phyloP scores from a whole-genome alignment of 2,888 invertebrate species.

The Ernsta delagoae region DNA sequence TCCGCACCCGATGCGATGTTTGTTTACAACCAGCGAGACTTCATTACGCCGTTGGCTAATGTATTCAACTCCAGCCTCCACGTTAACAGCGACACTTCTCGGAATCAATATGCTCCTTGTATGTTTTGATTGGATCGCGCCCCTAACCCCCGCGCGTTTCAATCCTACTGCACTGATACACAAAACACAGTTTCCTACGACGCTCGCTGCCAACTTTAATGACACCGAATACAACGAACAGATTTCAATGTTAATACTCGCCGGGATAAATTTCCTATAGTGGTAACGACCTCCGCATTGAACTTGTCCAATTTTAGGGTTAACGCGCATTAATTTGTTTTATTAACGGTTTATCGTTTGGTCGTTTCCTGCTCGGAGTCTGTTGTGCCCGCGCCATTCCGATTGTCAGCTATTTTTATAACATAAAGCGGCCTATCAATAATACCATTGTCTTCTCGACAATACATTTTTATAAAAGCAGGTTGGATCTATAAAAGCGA shows the following conservation, averaged over 20 bases:
- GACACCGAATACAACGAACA: constrained; percentile 82
- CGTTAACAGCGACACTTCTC: constrained; percentile 85
- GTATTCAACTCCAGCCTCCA: constrained; percentile 85
- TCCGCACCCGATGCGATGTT: constrained; percentile 60
- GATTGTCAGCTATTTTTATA: constrained; percentile 58
- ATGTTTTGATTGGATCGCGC: constrained; percentile 83
- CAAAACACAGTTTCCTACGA: constrained; percentile 67
- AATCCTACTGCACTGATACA: constrained; percentile 58
- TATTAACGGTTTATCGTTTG: constrained; percentile 79
- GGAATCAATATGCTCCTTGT: constrained; percentile 85
- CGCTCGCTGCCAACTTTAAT: constrained; percentile 66
- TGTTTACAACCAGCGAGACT: constrained; percentile 85
- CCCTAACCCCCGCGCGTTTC: constrained; percentile 56
- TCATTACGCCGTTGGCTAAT: constrained; percentile 85
- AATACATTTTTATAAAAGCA: constrained; percentile 38
- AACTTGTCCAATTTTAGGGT: constrained; percentile 85
- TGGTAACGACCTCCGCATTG: constrained; percentile 83
- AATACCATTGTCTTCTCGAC: constrained; percentile 32
- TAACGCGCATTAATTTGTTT: constrained; percentile 81
- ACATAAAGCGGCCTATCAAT: constrained; percentile 36
- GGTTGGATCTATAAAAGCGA: constrained; percentile 35
- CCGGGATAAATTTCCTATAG: constrained; percentile 82
- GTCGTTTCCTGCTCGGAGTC: constrained; percentile 74
- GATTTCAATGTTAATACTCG: constrained; percentile 84
- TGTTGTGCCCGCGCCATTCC: constrained; percentile 63